Evolutionary conservation across 2,888 invertebrate species (phyloP).

Genomic region (Eucriotettix oculatus): DNA sequence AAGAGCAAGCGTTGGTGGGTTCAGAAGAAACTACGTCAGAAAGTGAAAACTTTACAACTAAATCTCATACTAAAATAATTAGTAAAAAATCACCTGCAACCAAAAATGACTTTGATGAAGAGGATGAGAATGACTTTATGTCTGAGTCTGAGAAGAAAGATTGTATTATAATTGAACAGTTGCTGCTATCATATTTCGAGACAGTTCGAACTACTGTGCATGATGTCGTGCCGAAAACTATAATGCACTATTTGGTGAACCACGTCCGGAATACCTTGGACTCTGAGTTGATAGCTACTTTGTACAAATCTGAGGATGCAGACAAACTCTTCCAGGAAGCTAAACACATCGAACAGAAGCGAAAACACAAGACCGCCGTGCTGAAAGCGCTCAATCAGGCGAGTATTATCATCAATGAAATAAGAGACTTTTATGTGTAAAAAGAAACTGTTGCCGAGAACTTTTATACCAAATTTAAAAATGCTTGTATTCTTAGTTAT

Average conservation of each 20-base stretch:
- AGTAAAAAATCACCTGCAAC: no score
- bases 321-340: constrained; percentile 38
- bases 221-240: constrained; percentile 45
- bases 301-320: constrained; percentile 40
- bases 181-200: constrained; percentile 43
- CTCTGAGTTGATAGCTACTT: constrained; percentile 40
- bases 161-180: constrained; percentile 38
- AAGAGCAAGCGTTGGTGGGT: no score
- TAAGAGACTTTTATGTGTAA: no score
- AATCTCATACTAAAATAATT: no score
- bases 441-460: no score
- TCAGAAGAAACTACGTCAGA: no score
- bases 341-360: constrained; percentile 37
- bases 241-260: constrained; percentile 50
- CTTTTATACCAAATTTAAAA: no score
- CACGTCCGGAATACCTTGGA: constrained; percentile 43
- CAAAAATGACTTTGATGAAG: no score
- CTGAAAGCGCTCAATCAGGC: constrained; percentile 39
- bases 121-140: no score
- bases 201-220: constrained; percentile 45
- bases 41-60: no score
- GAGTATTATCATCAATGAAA: constrained; percentile 41
- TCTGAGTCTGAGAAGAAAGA: constrained; percentile 30
- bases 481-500: no score
- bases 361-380: constrained; percentile 29